A percentile compares a stretch with the other conserved stretches of the same genome.
These are phyloP conservation scores for Sus scrofa DNA, from an alignment of 2,113 vertebrate genomes.

Conservation along the genomic window T2T-Sscrofa CM000826.6:17186501-17187000, in stretches of 20 bases:
- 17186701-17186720: neutral
- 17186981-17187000: neutral
- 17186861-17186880: neutral
- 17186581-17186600: neutral
- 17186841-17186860: slow-evolving; percentile 23
- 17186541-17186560: slow-evolving; percentile 35
- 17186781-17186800: neutral
- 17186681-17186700: neutral
- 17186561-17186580: neutral
- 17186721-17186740: neutral
- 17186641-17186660: neutral
- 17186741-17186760: neutral
- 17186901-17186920: slow-evolving; percentile 10
- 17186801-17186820: neutral
- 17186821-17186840: slow-evolving; percentile 15
- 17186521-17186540: neutral
- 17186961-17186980: neutral
- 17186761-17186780: neutral
- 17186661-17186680: neutral
- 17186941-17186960: neutral
- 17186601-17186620: neutral
- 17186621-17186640: neutral
- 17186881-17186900: neutral
- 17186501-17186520: neutral
- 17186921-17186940: slow-evolving; percentile 12